Base-by-base conservation (phyloP, 37 sponge, comb jelly and placozoan species). In the Petrosia ficiformis region DNA sequence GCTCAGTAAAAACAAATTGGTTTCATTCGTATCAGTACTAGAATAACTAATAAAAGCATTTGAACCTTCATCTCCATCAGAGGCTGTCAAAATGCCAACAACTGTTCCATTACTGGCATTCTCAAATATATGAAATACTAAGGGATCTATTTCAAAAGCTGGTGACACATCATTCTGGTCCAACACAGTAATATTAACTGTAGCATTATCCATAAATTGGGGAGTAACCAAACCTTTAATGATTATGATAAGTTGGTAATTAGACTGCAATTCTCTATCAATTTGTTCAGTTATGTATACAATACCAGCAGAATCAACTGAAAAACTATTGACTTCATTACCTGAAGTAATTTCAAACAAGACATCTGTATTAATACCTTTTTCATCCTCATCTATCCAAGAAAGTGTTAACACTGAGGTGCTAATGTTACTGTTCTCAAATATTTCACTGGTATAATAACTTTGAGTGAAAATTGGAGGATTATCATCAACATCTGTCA, bases 141-240 rank as follows among this genome's bases (percentile, higher is more conserved):
- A 30, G 31, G 30, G 16, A 21, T 32, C 0, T 38, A 60, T 39
- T 11, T 36, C n/a, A 43, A 93, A 85, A 0, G 57, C 32, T 16
- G 93, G 93, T 3, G 61, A 28, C 57, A 85, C 75, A 65, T 93
- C 89, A 44, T 93, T 84, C 3, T 68, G 54, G 52, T 88, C 89
- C 1, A 34, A n/a, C 5, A 93, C 72, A n/a, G 39, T 59, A n/a
- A 93, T 65, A 31, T 41, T 39, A 3, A 93, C 68, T 11, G 30
- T 58, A 2, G 70, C 79, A 2, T 65, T 72, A 59, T 60, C 74
- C 35, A 72, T 77, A 0, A 66, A 65, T 52, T 21, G 21, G 0
- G 79, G 74, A 42, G 28, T 72, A 24, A 26, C 31, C 26, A 72
- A 59, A 32, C 59, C 39, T 34, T 48, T 19, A 2, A 65, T 67